phyloP scores from a whole-genome alignment of 2,888 invertebrate species.

The Eremobia ochroleuca region DNA sequence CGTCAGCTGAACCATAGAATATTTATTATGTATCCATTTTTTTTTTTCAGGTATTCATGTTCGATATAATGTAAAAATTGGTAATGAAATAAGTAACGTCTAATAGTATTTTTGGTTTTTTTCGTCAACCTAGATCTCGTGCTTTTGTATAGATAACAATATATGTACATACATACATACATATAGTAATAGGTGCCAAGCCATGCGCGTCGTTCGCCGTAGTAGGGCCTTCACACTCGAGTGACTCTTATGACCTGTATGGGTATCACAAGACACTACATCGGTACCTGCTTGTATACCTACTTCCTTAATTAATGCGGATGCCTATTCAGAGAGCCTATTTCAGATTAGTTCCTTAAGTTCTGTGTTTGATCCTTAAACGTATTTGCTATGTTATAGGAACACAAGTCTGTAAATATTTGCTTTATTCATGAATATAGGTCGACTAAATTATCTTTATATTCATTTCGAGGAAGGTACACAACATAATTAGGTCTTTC shows the following conservation, averaged over 20 bases:
- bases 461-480: background rate
- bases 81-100: background rate
- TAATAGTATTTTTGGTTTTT: slow-evolving; percentile 4
- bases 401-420: background rate
- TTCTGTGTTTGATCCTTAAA: slow-evolving; percentile 8
- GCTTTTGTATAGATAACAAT: slow-evolving; percentile 14
- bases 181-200: slow-evolving; percentile 40
- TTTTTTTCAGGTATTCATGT: too few species aligned
- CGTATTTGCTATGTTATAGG: background rate
- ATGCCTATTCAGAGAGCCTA: background rate
- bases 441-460: background rate
- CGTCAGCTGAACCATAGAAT: background rate
- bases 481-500: background rate
- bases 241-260: slow-evolving; percentile 52
- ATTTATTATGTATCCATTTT: too few species aligned
- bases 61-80: background rate
- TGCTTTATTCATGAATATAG: background rate
- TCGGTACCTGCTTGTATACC: slow-evolving; percentile 41
- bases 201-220: slow-evolving; percentile 47
- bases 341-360: slow-evolving; percentile 16
- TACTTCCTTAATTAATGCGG: slow-evolving; percentile 16
- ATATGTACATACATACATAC: background rate
- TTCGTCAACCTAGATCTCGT: slow-evolving; percentile 4
- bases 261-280: slow-evolving; percentile 53
- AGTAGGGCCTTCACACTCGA: slow-evolving; percentile 51